phyloP scores from a whole-genome alignment of 2,888 invertebrate species.

The Hydrotaea cyrtoneurina region DNA sequence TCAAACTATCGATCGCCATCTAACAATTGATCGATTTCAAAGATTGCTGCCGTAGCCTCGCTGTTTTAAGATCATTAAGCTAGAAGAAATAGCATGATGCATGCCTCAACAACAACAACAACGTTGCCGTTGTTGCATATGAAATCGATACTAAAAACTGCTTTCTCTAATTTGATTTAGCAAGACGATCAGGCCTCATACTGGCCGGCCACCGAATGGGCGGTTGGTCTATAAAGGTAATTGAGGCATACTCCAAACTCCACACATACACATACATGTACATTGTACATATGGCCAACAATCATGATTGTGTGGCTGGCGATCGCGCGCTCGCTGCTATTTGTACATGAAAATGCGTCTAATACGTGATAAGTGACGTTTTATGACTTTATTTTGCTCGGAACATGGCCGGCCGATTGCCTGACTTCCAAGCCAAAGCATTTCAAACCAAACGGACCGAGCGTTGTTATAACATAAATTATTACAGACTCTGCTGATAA shows the following conservation, averaged over 20 bases:
- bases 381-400: slow-evolving; percentile 66
- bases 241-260: slow-evolving; percentile 57
- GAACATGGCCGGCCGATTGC: slow-evolving; percentile 48
- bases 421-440: slow-evolving; percentile 5
- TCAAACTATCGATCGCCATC: slow-evolving; percentile 63
- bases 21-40: slow-evolving; percentile 57
- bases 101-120: no score
- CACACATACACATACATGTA: slow-evolving; percentile 40
- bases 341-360: slow-evolving; percentile 61
- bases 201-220: slow-evolving; percentile 45
- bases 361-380: slow-evolving; percentile 67
- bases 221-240: slow-evolving; percentile 59
- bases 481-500: slow-evolving; percentile 28
- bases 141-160: slow-evolving; percentile 41
- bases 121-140: not conserved
- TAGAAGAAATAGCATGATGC: no score
- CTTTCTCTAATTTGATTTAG: slow-evolving; percentile 64
- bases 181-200: slow-evolving; percentile 54
- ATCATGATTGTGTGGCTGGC: slow-evolving; percentile 18
- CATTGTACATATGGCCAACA: slow-evolving; percentile 24
- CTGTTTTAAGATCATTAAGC: slow-evolving; percentile 2
- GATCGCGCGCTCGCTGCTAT: slow-evolving; percentile 49
- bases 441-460: slow-evolving; percentile 22
- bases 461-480: slow-evolving; percentile 41
- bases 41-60: slow-evolving; percentile 13